phyloP scores from a whole-genome alignment of 2,113 vertebrate genomes.

The Cyprinodon variegatus region DNA sequence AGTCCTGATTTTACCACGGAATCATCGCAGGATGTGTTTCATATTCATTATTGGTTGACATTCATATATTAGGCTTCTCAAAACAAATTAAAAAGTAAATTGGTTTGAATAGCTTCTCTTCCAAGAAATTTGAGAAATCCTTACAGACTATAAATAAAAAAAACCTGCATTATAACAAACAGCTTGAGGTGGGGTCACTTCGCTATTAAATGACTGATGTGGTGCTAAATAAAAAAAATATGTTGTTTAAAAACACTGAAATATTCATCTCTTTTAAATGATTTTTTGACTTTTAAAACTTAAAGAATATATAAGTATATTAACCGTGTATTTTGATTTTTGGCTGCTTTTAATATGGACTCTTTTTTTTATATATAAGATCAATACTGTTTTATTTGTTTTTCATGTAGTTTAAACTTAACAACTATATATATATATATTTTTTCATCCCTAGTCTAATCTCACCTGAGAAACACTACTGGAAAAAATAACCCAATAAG shows the following conservation, averaged over 20 bases:
- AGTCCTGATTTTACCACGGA: slow-evolving; percentile 8
- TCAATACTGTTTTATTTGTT: not conserved
- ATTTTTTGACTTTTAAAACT: not conserved
- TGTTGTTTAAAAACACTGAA: not conserved
- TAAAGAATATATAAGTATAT: not conserved
- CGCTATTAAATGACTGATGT: not conserved
- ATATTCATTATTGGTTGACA: not conserved
- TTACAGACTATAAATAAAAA: not conserved
- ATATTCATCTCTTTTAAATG: not conserved
- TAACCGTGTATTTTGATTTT: too few relatives aligned
- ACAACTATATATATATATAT: not conserved
- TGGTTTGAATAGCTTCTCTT: not conserved
- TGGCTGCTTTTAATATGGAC: not conserved
- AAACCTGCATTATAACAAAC: not conserved
- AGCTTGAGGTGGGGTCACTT: not conserved
- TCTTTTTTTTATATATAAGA: too few relatives aligned
- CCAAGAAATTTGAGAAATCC: too few relatives aligned
- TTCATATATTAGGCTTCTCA: not conserved
- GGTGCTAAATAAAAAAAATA: not conserved
- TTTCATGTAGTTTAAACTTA: not conserved
- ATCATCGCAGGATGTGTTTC: not conserved
- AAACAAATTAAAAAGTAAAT: not conserved
- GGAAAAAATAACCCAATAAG: slow-evolving; percentile 48
- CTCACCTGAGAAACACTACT: slow-evolving; percentile 54
- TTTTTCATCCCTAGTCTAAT: slow-evolving; percentile 27